A percentile compares a stretch with the other conserved stretches of the same genome.
Conservation (phyloP, 53 echinoderm and acorn worm genomes). For the Crossaster papposus region DNA sequence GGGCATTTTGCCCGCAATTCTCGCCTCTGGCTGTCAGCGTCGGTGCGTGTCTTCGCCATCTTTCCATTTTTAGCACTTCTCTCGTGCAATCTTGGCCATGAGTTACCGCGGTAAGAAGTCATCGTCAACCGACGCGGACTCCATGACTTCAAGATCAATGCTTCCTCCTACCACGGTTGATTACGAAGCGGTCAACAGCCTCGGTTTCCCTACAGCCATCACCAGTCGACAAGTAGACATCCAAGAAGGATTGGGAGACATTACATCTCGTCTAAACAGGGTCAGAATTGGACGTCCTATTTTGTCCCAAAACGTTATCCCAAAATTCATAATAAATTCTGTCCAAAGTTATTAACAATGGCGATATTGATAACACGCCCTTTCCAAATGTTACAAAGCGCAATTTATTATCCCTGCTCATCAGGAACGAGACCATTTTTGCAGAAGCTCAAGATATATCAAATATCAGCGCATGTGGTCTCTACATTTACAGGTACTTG, state of each 20-base stretch:
- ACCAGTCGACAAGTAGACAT: conserved; percentile 23
- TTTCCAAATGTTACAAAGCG: no score
- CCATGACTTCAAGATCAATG: conserved; percentile 13
- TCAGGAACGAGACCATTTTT: no score
- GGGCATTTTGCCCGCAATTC: not conserved
- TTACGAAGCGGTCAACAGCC: conserved; percentile 28
- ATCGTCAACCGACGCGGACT: not conserved
- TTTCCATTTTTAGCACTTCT: not conserved
- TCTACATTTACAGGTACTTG: no score
- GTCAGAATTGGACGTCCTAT: conserved; percentile 9
- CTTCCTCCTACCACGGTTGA: conserved; percentile 9
- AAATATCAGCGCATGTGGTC: no score
- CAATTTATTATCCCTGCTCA: no score
- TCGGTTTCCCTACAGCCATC: conserved; percentile 54
- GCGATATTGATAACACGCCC: no score
- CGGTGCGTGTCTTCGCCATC: not conserved
- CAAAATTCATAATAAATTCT: no score
- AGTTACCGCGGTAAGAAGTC: conserved; percentile 45
- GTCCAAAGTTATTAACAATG: no score
- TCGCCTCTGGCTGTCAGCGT: not conserved
- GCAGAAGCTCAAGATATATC: no score
- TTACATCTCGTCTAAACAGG: conserved; percentile 67
- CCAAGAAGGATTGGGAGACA: conserved; percentile 62
- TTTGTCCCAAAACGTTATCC: no score
- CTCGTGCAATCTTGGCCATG: not conserved